Base-by-base conservation (phyloP, 2,888 invertebrate genomes). In the Dichetophora obliterata region DNA sequence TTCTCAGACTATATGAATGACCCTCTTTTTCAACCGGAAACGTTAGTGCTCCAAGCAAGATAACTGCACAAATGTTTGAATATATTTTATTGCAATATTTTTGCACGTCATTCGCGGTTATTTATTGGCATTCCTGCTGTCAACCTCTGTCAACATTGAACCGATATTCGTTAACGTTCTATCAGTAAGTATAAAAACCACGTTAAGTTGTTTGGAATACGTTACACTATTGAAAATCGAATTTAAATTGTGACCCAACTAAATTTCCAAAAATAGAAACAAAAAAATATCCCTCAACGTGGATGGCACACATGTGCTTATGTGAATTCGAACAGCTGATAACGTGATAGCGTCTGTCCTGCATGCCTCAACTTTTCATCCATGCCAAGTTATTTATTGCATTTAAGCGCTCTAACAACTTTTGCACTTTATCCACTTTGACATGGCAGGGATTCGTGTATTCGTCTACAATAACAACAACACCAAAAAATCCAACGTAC, bases 301-400 rank as follows among this genome's bases (percentile, higher is more conserved):
- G 22, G 3, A 14, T 19, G 22, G 3, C 34, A 14, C n/a, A 16
- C 50, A 16, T 22, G 43, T 19, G 22, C 34, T 34, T 61, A 65
- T 74, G 74, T 66, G 74, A 74, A 74, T 57, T 66, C 27, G 8
- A 22, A 37, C 74, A 74, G 74, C 74, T 74, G 73, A 73, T 73
- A 65, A 48, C 63, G 24, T 50, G 27, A 59, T 61, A 31, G 27
- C 8, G 31, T 19, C 34, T n/a, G 4, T 27, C 73, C 16, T 22
- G 24, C 59, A 73, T 50, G 19, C 66, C 50, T 52, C 61, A 52
- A 37, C 66, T 54, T 52, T 63, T 50, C 19, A 63, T 71, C 71
- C 72, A 59, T 66, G 43, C 54, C 65, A 71, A 75, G 75, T 79
- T 78, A 70, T 75, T 78, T 79, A 77, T 76, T 57, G 73, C 78